Conservation (phyloP, 2,113 vertebrate genomes). For the Centropristis striata region DNA sequence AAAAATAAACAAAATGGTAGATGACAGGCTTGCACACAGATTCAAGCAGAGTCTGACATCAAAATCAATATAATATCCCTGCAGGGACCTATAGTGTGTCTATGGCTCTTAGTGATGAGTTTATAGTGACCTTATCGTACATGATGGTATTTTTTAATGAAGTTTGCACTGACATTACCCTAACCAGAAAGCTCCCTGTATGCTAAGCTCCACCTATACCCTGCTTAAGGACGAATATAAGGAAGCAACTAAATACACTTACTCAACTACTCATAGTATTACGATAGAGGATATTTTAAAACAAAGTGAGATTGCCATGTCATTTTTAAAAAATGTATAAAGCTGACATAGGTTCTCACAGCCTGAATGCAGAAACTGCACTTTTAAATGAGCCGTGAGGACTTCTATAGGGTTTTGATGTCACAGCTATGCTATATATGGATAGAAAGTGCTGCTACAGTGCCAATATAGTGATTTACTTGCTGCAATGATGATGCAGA, state of each 20-base stretch:
- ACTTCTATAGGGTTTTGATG: too few relatives aligned
- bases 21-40: conserved; percentile 14
- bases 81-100: conserved; percentile 31
- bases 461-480: too few relatives aligned
- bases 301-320: too few relatives aligned
- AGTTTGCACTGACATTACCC: neutral
- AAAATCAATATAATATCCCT: conserved; percentile 56
- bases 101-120: conserved; percentile 37
- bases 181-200: neutral
- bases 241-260: neutral
- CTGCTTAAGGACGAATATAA: neutral
- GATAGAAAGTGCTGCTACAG: too few relatives aligned
- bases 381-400: too few relatives aligned
- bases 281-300: too few relatives aligned
- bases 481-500: too few relatives aligned
- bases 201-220: neutral
- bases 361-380: too few relatives aligned
- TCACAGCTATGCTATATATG: too few relatives aligned
- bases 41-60: conserved; percentile 27
- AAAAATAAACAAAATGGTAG: conserved; percentile 29
- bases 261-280: conserved; percentile 3
- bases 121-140: conserved; percentile 41
- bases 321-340: too few relatives aligned
- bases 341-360: too few relatives aligned
- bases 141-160: conserved; percentile 35